A percentile compares a stretch with the other conserved stretches of the same genome.
phyloP scores from a whole-genome alignment of 2,888 invertebrate species.

The Agonopterix arenella region DNA sequence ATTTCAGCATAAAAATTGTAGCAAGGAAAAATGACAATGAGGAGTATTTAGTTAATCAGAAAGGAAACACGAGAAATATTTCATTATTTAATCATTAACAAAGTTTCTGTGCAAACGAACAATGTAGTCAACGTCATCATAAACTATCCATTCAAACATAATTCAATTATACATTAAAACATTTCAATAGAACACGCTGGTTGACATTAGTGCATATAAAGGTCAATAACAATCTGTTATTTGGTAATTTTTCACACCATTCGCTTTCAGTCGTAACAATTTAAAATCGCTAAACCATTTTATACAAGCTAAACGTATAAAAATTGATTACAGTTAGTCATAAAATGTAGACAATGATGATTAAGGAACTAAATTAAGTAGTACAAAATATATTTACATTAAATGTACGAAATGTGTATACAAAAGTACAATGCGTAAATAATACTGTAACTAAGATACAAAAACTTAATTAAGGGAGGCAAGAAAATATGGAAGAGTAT shows the following conservation, averaged over 20 bases:
- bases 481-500: conserved; percentile 33
- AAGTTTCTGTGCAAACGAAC: conserved; percentile 62
- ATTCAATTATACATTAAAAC: conserved; percentile 44
- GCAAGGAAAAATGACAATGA: too few species aligned
- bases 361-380: background rate
- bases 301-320: background rate
- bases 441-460: conserved; percentile 48
- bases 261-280: conserved; percentile 2
- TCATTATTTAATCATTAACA: conserved; percentile 60
- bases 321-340: conserved; percentile 1
- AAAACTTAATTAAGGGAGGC: conserved; percentile 31
- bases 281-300: background rate
- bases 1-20: too few species aligned
- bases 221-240: background rate
- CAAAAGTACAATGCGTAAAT: conserved; percentile 28
- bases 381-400: conserved; percentile 16
- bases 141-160: conserved; percentile 71
- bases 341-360: conserved; percentile 3
- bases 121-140: conserved; percentile 62
- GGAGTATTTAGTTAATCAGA: background rate
- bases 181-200: conserved; percentile 17
- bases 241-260: conserved; percentile 1
- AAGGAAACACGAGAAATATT: conserved; percentile 17
- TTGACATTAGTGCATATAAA: background rate
- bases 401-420: conserved; percentile 21